Conservation (phyloP, 2,797 vertebrate species). For the Gobio occitaniae region DNA sequence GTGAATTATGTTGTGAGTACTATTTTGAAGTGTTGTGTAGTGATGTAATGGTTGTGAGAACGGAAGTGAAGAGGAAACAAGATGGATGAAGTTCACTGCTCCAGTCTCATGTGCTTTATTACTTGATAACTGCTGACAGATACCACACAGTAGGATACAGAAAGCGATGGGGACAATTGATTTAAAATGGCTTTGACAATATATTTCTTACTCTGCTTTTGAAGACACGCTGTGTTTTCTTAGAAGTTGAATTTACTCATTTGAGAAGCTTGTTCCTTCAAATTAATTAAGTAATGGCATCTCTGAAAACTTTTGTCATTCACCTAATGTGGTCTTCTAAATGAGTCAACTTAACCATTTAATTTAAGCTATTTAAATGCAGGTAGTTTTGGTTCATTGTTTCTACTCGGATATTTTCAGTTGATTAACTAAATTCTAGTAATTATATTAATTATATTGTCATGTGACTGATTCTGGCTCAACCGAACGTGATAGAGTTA, state of each 20-base stretch:
- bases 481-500: background rate
- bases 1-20: background rate
- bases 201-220: background rate
- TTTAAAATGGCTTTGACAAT: constrained; percentile 31
- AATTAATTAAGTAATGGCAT: background rate
- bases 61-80: background rate
- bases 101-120: background rate
- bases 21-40: background rate
- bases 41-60: background rate
- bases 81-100: background rate
- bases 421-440: constrained; percentile 14
- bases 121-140: background rate
- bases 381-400: constrained; percentile 5
- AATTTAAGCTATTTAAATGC: background rate
- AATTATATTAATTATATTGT: constrained; percentile 15
- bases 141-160: background rate
- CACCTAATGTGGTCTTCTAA: background rate
- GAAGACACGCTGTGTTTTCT: background rate
- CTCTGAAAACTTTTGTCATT: background rate
- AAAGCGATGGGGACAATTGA: constrained; percentile 12
- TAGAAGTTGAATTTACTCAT: background rate
- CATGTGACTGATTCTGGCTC: background rate
- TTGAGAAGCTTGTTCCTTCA: background rate
- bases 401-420: background rate
- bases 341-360: background rate